A percentile compares a stretch with the other conserved stretches of the same genome.
Conservation (phyloP, 2,113 vertebrate genomes). For the Oncorhynchus kisutch region DNA sequence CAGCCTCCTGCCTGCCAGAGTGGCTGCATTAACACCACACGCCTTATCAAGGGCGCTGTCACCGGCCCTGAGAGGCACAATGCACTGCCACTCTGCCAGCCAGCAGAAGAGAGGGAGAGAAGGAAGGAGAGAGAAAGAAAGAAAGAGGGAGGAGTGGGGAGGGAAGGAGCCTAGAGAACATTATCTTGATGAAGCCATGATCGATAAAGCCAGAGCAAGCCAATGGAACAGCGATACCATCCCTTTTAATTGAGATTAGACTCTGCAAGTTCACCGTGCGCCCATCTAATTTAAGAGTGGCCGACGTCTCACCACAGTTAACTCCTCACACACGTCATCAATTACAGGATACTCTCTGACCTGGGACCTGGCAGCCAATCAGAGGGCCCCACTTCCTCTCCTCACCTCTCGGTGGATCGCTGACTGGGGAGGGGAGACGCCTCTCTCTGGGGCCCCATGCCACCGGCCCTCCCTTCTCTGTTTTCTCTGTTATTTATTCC, state of each 20-base stretch:
- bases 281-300: slow-evolving; percentile 58
- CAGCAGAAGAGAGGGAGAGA: not conserved
- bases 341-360: slow-evolving; percentile 60
- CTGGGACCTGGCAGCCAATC: slow-evolving; percentile 46
- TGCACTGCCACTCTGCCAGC: not conserved
- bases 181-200: slow-evolving; percentile 74
- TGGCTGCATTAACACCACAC: slow-evolving; percentile 3
- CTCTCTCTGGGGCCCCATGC: not conserved
- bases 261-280: slow-evolving; percentile 51
- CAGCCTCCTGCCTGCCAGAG: not conserved
- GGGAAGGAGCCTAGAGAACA: slow-evolving; percentile 45
- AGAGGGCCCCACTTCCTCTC: slow-evolving; percentile 32
- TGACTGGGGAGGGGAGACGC: not conserved
- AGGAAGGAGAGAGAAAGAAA: slow-evolving; percentile 14
- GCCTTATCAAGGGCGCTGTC: slow-evolving; percentile 6
- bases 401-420: not conserved
- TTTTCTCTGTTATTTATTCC: slow-evolving; percentile 28
- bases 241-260: slow-evolving; percentile 73
- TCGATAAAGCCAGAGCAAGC: slow-evolving; percentile 52
- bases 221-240: slow-evolving; percentile 61
- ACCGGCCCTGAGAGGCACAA: not conserved
- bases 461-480: not conserved
- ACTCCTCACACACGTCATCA: slow-evolving; percentile 48
- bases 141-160: slow-evolving; percentile 8
- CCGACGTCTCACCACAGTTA: slow-evolving; percentile 37